Conservation (phyloP, 2,797 vertebrate genomes). For the Gallirallus australis region DNA sequence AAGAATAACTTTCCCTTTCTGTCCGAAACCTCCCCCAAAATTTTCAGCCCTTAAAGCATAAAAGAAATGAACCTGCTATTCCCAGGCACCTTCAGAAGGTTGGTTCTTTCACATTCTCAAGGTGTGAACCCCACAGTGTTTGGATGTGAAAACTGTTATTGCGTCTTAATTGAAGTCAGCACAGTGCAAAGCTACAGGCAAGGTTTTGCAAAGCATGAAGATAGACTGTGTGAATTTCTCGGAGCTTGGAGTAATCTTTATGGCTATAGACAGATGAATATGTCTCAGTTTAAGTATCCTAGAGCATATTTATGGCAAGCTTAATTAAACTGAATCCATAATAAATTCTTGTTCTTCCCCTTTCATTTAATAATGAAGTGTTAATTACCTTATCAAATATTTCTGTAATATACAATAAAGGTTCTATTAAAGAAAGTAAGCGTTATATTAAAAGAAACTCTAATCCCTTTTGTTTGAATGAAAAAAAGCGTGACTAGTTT, state of each 20-base stretch:
- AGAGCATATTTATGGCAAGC: neutral
- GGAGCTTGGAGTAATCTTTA: neutral
- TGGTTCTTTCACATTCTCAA: neutral
- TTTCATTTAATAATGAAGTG: neutral
- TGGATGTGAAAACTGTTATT: neutral
- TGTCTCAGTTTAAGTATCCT: neutral
- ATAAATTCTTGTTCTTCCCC: neutral
- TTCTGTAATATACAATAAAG: neutral
- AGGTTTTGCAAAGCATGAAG: neutral
- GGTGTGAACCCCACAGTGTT: neutral
- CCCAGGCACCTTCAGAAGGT: neutral
- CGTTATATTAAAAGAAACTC: neutral
- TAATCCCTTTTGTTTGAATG: neutral
- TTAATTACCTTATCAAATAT: neutral
- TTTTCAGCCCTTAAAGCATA: neutral
- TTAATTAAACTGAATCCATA: neutral
- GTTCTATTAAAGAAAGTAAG: neutral
- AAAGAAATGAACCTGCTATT: accelerated
- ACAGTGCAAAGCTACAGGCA: neutral
- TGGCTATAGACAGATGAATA: neutral
- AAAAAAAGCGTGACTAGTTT: neutral
- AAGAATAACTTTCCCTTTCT: neutral
- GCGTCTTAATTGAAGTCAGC: neutral
- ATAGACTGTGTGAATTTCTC: neutral
- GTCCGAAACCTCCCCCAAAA: neutral